Evolutionary conservation across 2,888 invertebrate genomes (phyloP).

Genomic region (Perizoma affinitatum): DNA sequence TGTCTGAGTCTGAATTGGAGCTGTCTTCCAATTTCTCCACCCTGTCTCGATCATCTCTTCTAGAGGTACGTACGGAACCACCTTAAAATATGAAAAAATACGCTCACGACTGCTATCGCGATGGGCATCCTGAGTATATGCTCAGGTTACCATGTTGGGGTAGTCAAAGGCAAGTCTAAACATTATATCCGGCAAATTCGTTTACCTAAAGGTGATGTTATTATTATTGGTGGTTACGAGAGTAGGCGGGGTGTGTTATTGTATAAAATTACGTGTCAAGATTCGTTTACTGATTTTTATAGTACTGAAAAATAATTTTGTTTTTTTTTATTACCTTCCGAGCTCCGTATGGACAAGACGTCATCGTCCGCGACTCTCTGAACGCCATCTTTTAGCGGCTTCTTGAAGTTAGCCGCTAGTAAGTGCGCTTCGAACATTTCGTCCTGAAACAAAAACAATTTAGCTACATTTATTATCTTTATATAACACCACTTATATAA

Average conservation of each 20-base stretch:
- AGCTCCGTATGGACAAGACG: constrained; percentile 64
- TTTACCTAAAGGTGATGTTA: too few species aligned
- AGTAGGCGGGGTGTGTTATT: too few species aligned
- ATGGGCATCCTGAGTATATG: too few species aligned
- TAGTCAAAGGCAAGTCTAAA: too few species aligned
- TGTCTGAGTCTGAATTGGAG: constrained; percentile 70
- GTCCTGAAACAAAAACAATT: constrained; percentile 49
- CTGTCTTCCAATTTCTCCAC: constrained; percentile 75
- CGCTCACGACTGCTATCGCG: not conserved
- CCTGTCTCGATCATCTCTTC: constrained; percentile 48
- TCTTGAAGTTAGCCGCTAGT: constrained; percentile 71
- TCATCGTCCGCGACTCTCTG: constrained; percentile 57
- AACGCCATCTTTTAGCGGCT: constrained; percentile 51
- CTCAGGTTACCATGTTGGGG: too few species aligned
- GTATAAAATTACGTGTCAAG: too few species aligned
- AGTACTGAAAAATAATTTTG: too few species aligned
- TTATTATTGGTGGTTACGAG: too few species aligned
- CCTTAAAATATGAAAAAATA: constrained; percentile 42
- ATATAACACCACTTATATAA: too few species aligned
- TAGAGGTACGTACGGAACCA: constrained; percentile 49
- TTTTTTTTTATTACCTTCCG: constrained; percentile 55
- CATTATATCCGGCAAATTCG: too few species aligned
- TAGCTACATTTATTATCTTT: not conserved
- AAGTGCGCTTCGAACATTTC: constrained; percentile 68
- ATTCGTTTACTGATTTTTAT: too few species aligned